phyloP scores from a whole-genome alignment of 2,888 invertebrate species.

The Nomada ruficornis region DNA sequence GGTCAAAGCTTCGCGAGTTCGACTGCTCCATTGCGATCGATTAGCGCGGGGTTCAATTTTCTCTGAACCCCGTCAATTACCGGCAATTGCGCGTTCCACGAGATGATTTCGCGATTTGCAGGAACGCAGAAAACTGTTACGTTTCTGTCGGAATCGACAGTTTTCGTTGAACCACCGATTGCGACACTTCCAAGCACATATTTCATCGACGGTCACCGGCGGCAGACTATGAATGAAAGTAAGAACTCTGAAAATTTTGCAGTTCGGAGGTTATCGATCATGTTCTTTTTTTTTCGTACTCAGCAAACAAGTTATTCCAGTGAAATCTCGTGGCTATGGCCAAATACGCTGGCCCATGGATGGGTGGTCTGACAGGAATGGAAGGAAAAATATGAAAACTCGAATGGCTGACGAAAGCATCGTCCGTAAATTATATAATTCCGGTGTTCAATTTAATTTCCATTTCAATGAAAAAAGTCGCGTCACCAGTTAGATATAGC shows the following conservation, averaged over 20 bases:
- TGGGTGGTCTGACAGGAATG: too few relatives aligned
- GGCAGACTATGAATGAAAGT: not conserved
- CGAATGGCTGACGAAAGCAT: too few relatives aligned
- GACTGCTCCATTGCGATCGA: too few relatives aligned
- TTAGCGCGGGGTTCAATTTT: not conserved
- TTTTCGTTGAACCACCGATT: not conserved
- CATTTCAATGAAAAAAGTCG: not conserved
- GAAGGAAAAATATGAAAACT: too few relatives aligned
- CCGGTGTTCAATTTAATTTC: too few relatives aligned
- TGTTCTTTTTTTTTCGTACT: not conserved
- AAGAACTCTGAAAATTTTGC: not conserved
- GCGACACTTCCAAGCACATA: not conserved
- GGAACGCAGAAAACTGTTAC: not conserved
- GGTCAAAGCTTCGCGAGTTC: not conserved
- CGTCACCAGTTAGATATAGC: not conserved
- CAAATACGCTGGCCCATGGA: too few relatives aligned
- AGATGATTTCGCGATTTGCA: too few relatives aligned
- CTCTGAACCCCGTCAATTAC: not conserved
- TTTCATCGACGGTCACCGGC: not conserved
- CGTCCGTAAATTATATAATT: too few relatives aligned
- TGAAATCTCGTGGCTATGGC: too few relatives aligned
- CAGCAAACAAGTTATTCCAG: too few relatives aligned
- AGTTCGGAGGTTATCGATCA: slow-evolving; percentile 8
- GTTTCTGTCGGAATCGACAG: too few relatives aligned
- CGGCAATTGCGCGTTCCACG: not conserved